These are phyloP conservation scores for Hippocampus guttulatus DNA, from an alignment of 2,113 vertebrate genomes.

Conservation along the genomic window DNA sequence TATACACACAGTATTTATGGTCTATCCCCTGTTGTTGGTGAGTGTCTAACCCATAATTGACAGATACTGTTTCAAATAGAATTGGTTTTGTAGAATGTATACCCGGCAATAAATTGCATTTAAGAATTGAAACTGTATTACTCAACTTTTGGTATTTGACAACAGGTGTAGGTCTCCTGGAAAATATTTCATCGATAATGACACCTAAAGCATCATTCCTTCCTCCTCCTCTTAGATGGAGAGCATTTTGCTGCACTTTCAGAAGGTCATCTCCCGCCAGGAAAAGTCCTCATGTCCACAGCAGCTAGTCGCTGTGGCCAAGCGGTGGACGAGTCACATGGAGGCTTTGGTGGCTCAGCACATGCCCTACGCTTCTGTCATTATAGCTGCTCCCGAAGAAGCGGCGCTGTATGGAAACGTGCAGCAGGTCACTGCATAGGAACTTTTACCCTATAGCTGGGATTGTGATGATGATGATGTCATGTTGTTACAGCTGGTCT, in stretches of 20 bases:
- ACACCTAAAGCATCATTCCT: background rate
- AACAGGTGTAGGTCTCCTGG: too few species aligned
- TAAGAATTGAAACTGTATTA: too few species aligned
- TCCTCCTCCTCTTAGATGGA: constrained; percentile 67
- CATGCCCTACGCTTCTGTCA: constrained; percentile 76
- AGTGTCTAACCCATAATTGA: too few species aligned
- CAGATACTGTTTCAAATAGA: too few species aligned
- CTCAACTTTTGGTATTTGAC: too few species aligned
- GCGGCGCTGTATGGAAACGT: constrained; percentile 83
- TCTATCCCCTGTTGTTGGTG: too few species aligned
- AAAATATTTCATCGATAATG: background rate
- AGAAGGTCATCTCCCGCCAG: constrained; percentile 62
- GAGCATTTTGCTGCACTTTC: constrained; percentile 78
- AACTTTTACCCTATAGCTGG: background rate
- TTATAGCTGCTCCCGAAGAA: constrained; percentile 79
- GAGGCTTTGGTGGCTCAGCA: constrained; percentile 69
- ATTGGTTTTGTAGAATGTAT: too few species aligned
- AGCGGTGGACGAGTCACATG: constrained; percentile 73
- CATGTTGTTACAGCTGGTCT: constrained; percentile 69
- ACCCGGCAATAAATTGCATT: too few species aligned
- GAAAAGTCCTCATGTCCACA: constrained; percentile 53
- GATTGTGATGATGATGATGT: background rate
- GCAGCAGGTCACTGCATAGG: constrained; percentile 77
- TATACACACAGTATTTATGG: too few species aligned
- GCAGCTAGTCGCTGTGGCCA: constrained; percentile 80